Conservation (phyloP, 1,140 invertebrate genomes). For the Diuraphis noxia region DNA sequence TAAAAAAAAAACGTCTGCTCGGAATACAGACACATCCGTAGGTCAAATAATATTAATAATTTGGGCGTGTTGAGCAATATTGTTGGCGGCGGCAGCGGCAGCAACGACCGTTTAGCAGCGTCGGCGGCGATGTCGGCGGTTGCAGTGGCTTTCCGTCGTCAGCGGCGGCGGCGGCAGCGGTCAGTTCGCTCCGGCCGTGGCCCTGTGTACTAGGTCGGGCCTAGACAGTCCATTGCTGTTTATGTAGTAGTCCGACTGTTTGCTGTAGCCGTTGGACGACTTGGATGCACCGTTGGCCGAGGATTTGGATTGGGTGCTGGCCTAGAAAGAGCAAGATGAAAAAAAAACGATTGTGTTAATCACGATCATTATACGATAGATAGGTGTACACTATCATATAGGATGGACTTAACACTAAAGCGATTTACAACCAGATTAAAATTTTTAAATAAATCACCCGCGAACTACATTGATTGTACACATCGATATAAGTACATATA, state of each 20-base stretch:
- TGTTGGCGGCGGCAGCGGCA: not conserved
- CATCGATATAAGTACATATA: not conserved
- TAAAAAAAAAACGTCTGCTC: not conserved
- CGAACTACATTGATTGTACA: not conserved
- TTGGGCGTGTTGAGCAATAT: slow-evolving; percentile 49
- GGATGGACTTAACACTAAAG: too few species aligned
- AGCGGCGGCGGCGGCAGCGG: not conserved
- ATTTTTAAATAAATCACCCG: not conserved
- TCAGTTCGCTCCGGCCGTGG: slow-evolving; percentile 46
- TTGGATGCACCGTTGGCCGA: slow-evolving; percentile 54
- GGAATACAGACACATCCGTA: not conserved
- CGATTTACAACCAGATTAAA: not conserved
- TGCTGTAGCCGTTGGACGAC: slow-evolving; percentile 55
- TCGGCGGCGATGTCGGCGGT: not conserved
- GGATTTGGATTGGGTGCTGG: not conserved
- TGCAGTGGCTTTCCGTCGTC: not conserved
- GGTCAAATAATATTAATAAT: not conserved
- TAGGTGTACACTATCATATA: not conserved
- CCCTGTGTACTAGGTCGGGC: slow-evolving; percentile 56
- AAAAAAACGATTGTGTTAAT: not conserved
- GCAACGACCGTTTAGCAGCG: not conserved
- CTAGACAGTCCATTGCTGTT: slow-evolving; percentile 55
- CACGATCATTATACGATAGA: not conserved
- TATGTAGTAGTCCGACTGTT: slow-evolving; percentile 57
- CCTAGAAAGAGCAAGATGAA: not conserved